A percentile compares a stretch with the other conserved stretches of the same genome.
Conservation (phyloP, 2,113 vertebrate species). For the Anolis sagrei region DNA sequence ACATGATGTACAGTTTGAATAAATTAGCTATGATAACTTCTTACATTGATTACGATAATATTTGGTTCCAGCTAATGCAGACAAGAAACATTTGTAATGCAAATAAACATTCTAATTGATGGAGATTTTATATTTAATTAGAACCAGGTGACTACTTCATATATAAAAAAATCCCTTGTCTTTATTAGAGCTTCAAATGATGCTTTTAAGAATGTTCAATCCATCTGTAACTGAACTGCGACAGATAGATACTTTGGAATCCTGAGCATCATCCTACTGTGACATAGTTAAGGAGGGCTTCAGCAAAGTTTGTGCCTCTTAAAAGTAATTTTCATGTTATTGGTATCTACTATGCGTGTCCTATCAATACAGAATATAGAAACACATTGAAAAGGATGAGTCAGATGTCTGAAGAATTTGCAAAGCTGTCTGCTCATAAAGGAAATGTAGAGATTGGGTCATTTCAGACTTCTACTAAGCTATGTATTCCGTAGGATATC, state of each 20-base stretch:
- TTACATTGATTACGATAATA: not conserved
- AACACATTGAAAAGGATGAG: not conserved
- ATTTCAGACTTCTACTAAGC: not conserved
- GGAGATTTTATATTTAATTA: not conserved
- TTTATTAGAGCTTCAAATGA: too few relatives aligned
- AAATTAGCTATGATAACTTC: not conserved
- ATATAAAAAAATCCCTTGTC: not conserved
- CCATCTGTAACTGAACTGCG: too few relatives aligned
- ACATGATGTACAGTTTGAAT: not conserved
- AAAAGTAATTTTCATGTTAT: not conserved
- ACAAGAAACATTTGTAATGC: not conserved
- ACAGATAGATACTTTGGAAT: too few relatives aligned
- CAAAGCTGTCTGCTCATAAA: slow-evolving; percentile 2
- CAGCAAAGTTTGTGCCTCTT: not conserved
- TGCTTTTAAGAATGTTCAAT: too few relatives aligned
- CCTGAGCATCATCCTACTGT: too few relatives aligned
- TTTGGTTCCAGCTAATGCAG: not conserved
- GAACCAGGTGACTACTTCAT: not conserved
- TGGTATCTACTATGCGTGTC: not conserved
- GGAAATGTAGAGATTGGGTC: not conserved
- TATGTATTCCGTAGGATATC: slow-evolving; percentile 9
- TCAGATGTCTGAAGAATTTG: not conserved
- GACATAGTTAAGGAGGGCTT: too few relatives aligned
- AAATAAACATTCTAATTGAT: not conserved
- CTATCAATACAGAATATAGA: not conserved